These are phyloP conservation scores for Delia radicum DNA, from an alignment of 1,140 invertebrate species.

Conservation along the genomic window DNA sequence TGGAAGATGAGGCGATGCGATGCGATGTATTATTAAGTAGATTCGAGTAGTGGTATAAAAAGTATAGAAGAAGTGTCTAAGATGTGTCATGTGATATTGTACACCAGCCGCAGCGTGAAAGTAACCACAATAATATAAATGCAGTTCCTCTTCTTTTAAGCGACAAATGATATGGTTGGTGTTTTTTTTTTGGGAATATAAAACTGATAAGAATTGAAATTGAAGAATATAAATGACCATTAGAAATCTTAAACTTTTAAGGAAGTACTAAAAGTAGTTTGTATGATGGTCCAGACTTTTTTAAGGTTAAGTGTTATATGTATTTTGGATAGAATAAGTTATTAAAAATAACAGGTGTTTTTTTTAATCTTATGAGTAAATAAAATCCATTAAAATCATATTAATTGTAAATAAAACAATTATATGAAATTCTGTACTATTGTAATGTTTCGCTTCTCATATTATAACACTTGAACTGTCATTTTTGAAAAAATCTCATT, in stretches of 20 bases:
- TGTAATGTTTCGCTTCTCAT: background rate
- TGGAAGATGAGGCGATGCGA: no score
- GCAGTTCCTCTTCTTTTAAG: background rate
- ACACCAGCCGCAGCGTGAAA: background rate
- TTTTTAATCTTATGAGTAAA: background rate
- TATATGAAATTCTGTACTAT: background rate
- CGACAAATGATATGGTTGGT: slow-evolving; percentile 3
- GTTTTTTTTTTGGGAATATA: background rate
- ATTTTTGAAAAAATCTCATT: slow-evolving; percentile 11
- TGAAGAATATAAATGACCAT: slow-evolving; percentile 17
- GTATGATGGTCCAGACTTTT: background rate
- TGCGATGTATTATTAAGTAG: no score
- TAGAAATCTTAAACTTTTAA: background rate
- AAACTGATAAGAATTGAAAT: background rate
- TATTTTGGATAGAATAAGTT: no score
- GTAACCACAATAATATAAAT: background rate
- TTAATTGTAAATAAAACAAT: slow-evolving; percentile 2
- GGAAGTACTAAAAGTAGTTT: background rate
- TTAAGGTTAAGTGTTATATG: background rate
- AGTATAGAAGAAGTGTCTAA: background rate
- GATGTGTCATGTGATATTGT: slow-evolving; percentile 11
- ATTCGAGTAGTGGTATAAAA: background rate
- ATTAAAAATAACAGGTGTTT: slow-evolving; percentile 19
- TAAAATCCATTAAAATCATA: slow-evolving; percentile 16
- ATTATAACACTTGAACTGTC: slow-evolving; percentile 17